These are phyloP conservation scores for Gambusia holbrooki DNA, from an alignment of 2,113 vertebrate species.

Conservation along the genomic window DNA sequence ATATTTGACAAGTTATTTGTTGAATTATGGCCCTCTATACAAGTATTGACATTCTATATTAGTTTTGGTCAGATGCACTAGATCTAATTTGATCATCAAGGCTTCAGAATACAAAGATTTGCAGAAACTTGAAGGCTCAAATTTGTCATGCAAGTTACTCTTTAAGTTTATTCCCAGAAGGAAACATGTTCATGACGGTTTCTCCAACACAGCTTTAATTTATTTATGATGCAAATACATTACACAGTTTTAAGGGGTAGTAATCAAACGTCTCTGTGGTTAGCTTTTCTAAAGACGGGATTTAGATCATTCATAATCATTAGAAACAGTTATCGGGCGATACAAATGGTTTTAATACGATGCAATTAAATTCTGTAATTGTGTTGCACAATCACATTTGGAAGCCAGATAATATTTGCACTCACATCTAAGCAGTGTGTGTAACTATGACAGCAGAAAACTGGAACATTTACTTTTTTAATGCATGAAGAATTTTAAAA, in stretches of 20 bases:
- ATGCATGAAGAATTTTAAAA: conserved; percentile 9
- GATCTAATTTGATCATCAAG: not conserved
- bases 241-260: not conserved
- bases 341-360: conserved; percentile 24
- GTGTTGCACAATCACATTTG: conserved; percentile 24
- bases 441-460: not conserved
- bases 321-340: conserved; percentile 36
- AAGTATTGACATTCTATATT: conserved; percentile 44
- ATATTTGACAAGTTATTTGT: not conserved
- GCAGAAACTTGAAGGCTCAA: not conserved
- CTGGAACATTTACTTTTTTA: conserved; percentile 3
- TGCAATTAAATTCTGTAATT: conserved; percentile 9
- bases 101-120: not conserved
- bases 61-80: conserved; percentile 19
- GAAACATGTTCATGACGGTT: conserved; percentile 16
- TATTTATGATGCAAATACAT: conserved; percentile 33
- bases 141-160: conserved; percentile 54
- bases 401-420: conserved; percentile 5
- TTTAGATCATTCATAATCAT: conserved; percentile 29
- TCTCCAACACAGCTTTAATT: conserved; percentile 27
- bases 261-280: conserved; percentile 38
- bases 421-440: conserved; percentile 17
- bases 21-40: not conserved
- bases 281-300: conserved; percentile 51
- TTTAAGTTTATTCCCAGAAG: conserved; percentile 27